These are phyloP conservation scores for Leuctra nigra DNA, from an alignment of 2,888 invertebrate genomes.

Conservation along the genomic window DNA sequence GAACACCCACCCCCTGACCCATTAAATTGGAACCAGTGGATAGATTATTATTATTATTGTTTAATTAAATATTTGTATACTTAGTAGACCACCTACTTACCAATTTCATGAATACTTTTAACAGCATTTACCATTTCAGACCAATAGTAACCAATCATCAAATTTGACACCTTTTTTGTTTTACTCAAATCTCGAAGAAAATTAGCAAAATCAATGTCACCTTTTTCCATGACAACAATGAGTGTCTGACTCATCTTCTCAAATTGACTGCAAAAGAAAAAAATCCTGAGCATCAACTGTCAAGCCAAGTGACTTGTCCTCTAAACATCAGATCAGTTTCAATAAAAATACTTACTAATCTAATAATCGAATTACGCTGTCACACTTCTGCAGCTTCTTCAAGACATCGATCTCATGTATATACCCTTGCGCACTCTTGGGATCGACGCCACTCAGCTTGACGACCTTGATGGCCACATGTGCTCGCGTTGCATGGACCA, in stretches of 20 bases:
- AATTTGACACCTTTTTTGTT: conserved; percentile 53
- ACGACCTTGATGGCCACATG: conserved; percentile 79
- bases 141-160: conserved; percentile 83
- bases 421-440: conserved; percentile 66
- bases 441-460: conserved; percentile 62
- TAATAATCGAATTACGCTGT: conserved; percentile 75
- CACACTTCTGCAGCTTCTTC: conserved; percentile 70
- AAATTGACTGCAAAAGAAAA: conserved; percentile 57
- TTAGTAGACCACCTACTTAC: conserved; percentile 44
- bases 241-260: conserved; percentile 54
- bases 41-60: too few species aligned
- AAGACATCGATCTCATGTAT: conserved; percentile 84
- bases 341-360: conserved; percentile 65
- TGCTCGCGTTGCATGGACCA: conserved; percentile 49
- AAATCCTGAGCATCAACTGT: not conserved
- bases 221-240: conserved; percentile 87
- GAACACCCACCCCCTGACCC: too few species aligned
- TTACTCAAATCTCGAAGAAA: conserved; percentile 55
- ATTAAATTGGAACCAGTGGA: too few species aligned
- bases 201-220: conserved; percentile 80
- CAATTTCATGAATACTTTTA: conserved; percentile 81
- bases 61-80: too few species aligned
- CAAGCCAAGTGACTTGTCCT: not conserved
- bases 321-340: not conserved
- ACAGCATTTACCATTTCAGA: conserved; percentile 90